Evolutionary conservation across 1,140 invertebrate genomes (phyloP).

Genomic region (Drosophila kepulauana): DNA sequence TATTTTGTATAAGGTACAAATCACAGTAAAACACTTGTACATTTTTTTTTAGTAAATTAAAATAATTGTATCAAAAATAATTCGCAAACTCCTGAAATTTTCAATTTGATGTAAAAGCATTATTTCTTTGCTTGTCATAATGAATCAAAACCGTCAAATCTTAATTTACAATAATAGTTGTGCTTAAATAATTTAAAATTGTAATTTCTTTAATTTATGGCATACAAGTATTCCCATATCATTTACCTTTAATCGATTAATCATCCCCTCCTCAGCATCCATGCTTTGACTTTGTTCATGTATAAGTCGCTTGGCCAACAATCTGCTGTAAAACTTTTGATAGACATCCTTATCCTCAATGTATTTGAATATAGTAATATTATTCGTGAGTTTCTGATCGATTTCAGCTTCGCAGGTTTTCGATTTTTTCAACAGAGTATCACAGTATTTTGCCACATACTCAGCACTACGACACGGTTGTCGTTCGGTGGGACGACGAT

Average conservation of each 20-base stretch:
- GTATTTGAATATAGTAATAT: slow-evolving; percentile 98
- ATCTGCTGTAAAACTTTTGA: slow-evolving; percentile 97
- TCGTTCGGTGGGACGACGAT: slow-evolving; percentile 90
- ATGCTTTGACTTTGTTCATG: slow-evolving; percentile 97
- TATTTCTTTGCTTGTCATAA: too few relatives aligned
- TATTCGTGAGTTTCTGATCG: slow-evolving; percentile 87
- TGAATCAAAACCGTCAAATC: too few relatives aligned
- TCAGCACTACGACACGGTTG: slow-evolving; percentile 93
- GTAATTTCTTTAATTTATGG: too few relatives aligned
- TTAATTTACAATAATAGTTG: too few relatives aligned
- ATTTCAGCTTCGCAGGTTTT: slow-evolving; percentile 93
- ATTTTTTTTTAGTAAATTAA: too few relatives aligned
- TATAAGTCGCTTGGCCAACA: slow-evolving; percentile 96
- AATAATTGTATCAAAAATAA: too few relatives aligned
- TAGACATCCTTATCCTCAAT: slow-evolving; percentile 99
- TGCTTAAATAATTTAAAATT: too few relatives aligned
- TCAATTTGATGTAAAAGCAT: too few relatives aligned
- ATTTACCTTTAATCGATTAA: slow-evolving; percentile 94
- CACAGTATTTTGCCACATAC: slow-evolving; percentile 97
- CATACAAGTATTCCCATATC: too few relatives aligned
- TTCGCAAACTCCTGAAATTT: too few relatives aligned
- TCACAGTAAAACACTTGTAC: too few relatives aligned
- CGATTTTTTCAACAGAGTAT: slow-evolving; percentile 97
- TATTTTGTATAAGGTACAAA: too few relatives aligned
- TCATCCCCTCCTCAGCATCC: slow-evolving; percentile 99